Conservation (phyloP, 92 coral and sea anemone genomes). For the Hydrozoanthus gracilis region DNA sequence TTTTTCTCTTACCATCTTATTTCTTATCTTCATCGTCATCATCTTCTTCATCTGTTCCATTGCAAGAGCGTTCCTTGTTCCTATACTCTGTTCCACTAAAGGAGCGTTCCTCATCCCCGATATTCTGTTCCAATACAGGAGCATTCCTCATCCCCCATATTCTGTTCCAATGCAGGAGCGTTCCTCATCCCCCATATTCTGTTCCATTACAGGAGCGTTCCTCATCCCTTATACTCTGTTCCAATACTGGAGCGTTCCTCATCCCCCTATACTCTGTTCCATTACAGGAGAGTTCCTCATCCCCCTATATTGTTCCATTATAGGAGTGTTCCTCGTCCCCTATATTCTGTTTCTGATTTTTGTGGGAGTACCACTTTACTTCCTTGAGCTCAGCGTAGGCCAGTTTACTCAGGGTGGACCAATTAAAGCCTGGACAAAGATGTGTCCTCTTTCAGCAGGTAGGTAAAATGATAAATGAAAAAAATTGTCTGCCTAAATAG, state of each 20-base stretch:
- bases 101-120: neutral
- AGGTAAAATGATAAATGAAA: neutral
- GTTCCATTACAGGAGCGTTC: neutral
- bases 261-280: neutral
- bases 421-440: conserved; percentile 58
- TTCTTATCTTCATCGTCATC: too few relatives aligned
- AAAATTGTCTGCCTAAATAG: neutral
- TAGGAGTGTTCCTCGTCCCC: conserved; percentile 61
- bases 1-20: too few relatives aligned
- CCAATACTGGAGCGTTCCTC: neutral
- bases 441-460: conserved; percentile 64
- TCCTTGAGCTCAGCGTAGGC: conserved; percentile 60
- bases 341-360: conserved; percentile 53
- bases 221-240: neutral
- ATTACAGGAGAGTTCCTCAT: neutral
- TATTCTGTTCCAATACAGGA: neutral
- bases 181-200: neutral
- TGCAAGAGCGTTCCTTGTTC: neutral
- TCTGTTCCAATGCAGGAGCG: neutral
- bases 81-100: neutral
- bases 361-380: conserved; percentile 58
- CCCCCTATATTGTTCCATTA: neutral
- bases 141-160: neutral
- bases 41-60: neutral
- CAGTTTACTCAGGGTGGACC: conserved; percentile 62